These are phyloP conservation scores for Argyresthia albistria DNA, from an alignment of 2,888 invertebrate species.

Conservation along the genomic window DNA sequence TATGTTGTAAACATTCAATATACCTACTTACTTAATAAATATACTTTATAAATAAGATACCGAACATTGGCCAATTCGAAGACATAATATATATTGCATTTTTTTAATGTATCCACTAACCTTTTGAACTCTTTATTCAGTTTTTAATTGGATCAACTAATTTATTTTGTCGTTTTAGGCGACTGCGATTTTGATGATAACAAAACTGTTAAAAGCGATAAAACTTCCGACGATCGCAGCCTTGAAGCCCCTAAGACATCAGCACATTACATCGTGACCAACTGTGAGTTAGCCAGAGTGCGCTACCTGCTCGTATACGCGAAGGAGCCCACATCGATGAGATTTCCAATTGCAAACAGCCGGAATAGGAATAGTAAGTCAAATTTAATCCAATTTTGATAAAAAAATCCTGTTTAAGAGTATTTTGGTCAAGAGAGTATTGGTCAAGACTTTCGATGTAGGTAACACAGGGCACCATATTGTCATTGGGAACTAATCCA, in stretches of 20 bases:
- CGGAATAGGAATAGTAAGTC: neutral
- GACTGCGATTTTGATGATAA: conserved; percentile 40
- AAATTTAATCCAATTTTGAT: neutral
- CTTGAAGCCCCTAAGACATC: conserved; percentile 15
- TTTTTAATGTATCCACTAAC: too few species aligned
- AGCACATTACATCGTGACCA: conserved; percentile 81
- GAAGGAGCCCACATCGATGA: conserved; percentile 52
- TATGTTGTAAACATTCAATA: too few species aligned
- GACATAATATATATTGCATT: too few species aligned
- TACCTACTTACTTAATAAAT: too few species aligned
- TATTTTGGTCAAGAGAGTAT: too few species aligned
- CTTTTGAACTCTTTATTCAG: too few species aligned
- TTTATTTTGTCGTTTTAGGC: conserved; percentile 19
- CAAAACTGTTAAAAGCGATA: conserved; percentile 21
- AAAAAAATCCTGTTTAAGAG: neutral
- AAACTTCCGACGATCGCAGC: conserved; percentile 15
- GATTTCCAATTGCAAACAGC: conserved; percentile 31
- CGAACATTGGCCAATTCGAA: too few species aligned
- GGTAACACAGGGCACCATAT: too few species aligned
- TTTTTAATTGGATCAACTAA: too few species aligned
- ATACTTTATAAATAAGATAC: too few species aligned
- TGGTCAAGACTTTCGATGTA: too few species aligned
- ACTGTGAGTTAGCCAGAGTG: conserved; percentile 82
- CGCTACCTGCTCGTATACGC: conserved; percentile 83
- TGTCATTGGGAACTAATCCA: too few species aligned